Evolutionary conservation across 2,888 invertebrate genomes (phyloP).

Genomic region (Synanthedon tipuliformis): DNA sequence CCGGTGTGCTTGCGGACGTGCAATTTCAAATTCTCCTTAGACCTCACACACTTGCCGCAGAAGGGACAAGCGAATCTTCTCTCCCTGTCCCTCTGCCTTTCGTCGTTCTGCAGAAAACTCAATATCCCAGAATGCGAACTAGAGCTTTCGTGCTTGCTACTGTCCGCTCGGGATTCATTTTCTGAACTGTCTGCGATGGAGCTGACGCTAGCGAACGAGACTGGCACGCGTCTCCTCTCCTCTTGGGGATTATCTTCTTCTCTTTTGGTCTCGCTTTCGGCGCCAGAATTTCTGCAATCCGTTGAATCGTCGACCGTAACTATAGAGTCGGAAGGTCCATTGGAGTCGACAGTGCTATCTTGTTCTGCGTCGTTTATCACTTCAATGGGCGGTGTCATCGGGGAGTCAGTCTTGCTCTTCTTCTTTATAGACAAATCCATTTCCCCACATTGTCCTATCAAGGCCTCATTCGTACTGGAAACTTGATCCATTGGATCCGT

Average conservation of each 20-base stretch:
- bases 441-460: constrained; percentile 67
- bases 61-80: constrained; percentile 88
- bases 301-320: constrained; percentile 58
- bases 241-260: constrained; percentile 37
- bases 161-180: constrained; percentile 54
- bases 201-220: constrained; percentile 65
- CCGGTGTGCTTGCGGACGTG: constrained; percentile 90
- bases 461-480: constrained; percentile 77
- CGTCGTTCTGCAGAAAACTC: constrained; percentile 74
- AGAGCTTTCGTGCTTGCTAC: constrained; percentile 63
- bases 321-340: constrained; percentile 60
- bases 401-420: constrained; percentile 44
- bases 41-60: constrained; percentile 89
- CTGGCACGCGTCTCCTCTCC: constrained; percentile 45
- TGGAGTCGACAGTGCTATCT: constrained; percentile 81
- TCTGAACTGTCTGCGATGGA: constrained; percentile 67
- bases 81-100: constrained; percentile 72
- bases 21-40: constrained; percentile 88
- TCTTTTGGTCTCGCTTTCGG: constrained; percentile 46
- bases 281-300: constrained; percentile 54
- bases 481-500: constrained; percentile 74
- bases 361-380: constrained; percentile 70
- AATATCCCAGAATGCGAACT: constrained; percentile 69
- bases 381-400: constrained; percentile 59
- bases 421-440: constrained; percentile 71